Base-by-base conservation (phyloP, 1,140 invertebrate genomes). In the Drosophila subpulchrella region DNA sequence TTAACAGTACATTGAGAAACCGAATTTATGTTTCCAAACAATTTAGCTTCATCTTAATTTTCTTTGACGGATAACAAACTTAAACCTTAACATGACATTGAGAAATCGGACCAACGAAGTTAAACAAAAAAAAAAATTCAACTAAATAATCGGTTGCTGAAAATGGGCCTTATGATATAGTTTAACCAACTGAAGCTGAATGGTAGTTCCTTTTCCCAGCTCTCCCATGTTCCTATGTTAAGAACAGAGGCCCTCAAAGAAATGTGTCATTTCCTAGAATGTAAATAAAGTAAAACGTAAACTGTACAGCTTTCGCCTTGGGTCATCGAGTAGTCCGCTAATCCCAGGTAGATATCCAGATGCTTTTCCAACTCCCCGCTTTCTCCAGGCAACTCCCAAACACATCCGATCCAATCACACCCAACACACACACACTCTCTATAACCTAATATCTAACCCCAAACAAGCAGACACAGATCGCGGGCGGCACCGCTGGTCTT, bases 391-490 rank as follows among this genome's bases (percentile, higher is more conserved):
- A 48, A 61, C 32, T 13, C 39, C n/a, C 34, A 15, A 15, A 44
- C 27, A 8, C 5, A 41, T 34, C 24, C 24, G 32, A 34, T 27
- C 27, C 27, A 32, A 58, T 30, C 47, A 61, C 44, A 76, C 41
- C 55, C 41, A 53, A 53, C 55, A 61, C 75, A 55, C 75, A 55
- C 78, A 55, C 78, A 63, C 66, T 39, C 42, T 70, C 57, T 77
- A 53, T 77, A 77, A 77, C 54, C 39, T 27, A 41, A n/a, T 27
- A 5, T 76, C 44, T 70, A 78, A 81, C 75, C 61, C 77, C 17
- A 78, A 94, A 38, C n/a, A 75, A 67, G 54, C 79, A 88, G 84
- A 89, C 84, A 88, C 77, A 88, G 84, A 83, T 82, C 83, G 47
- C 20, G 56, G 57, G 44, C 57, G 8, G 75, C 50, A 53, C 83